Evolutionary conservation across 2,888 invertebrate species (phyloP), one percentile per base, ranked within the genome.

Genomic region (Erannis defoliaria): DNA sequence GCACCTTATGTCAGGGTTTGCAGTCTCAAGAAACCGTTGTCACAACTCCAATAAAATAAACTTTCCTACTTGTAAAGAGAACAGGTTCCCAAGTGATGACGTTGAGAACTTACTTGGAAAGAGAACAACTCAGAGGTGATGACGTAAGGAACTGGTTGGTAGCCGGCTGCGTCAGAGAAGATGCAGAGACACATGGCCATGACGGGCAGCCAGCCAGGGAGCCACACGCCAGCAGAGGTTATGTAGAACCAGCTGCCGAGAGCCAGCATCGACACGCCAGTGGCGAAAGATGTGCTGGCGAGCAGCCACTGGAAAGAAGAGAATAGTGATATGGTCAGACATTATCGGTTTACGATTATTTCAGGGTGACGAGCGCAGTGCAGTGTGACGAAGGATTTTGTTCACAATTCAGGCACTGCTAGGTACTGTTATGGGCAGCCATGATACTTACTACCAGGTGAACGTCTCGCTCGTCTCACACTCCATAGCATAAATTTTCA

Each of bases 111-210:
- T 66, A 93, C 93, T 76, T 91, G 90, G 62, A 92, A 93, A 0
- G 84, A 80, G 68, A 92, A 92, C 57, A 93, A 79, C 70, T 93
- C 93, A 0, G 91, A 90, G 5, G 90, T 91, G 16, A 93, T 92
- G 51, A 93, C 91, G 51, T 92, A 93, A 0, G 93, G 92, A 19
- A 92, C 90, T 0, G 93, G 92, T 59, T 91, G 91, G 70, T 88
- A 91, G 2, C 92, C 92, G 1, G 93, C 90, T 0, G 92, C 93
- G 37, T 89, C 88, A 0, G 89, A 79, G 72, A 93, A 92, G 72
- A 93, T 92, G 70, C 92, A 91, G 1, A 90, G 66, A 40, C 92
- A 92, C 92, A 92, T 90, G 14, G 92, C 89, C 1, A 86, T 68
- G 4, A 92, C 89, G 0, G 93, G 93, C 71, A 92, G 69, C 91